Conservation (phyloP, 2,113 vertebrate species). For the Thunnus maccoyii region DNA sequence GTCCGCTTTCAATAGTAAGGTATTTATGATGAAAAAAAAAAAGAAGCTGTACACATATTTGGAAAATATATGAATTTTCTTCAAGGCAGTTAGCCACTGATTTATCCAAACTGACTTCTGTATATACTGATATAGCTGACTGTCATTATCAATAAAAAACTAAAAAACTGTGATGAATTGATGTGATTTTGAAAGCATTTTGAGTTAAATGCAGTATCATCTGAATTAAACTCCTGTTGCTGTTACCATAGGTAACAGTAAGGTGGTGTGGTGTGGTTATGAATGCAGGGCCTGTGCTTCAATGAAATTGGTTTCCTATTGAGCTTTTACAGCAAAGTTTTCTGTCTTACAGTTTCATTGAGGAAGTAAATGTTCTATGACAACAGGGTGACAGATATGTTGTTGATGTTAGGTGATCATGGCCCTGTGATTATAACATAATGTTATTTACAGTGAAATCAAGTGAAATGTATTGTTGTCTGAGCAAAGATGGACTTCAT, state of each 20-base stretch:
- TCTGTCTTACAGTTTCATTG: background rate
- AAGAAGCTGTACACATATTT: background rate
- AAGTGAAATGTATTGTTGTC: background rate
- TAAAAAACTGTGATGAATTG: background rate
- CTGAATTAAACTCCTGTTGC: background rate
- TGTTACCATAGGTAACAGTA: background rate
- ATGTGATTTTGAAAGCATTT: background rate
- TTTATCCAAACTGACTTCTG: background rate
- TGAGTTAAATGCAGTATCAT: background rate
- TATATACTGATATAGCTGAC: background rate
- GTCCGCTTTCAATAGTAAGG: constrained; percentile 19
- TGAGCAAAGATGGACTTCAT: background rate
- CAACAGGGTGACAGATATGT: background rate
- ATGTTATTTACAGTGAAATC: background rate
- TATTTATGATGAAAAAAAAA: background rate
- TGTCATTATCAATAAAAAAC: background rate
- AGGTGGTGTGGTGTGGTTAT: background rate
- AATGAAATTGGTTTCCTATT: background rate
- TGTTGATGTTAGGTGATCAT: background rate
- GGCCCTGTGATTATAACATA: background rate
- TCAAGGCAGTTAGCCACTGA: background rate
- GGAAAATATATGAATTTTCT: background rate
- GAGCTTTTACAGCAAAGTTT: background rate
- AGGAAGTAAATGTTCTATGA: background rate
- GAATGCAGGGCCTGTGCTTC: background rate